Evolutionary conservation across 2,797 vertebrate species (phyloP).

Genomic region (Phaenicophaeus curvirostris): DNA sequence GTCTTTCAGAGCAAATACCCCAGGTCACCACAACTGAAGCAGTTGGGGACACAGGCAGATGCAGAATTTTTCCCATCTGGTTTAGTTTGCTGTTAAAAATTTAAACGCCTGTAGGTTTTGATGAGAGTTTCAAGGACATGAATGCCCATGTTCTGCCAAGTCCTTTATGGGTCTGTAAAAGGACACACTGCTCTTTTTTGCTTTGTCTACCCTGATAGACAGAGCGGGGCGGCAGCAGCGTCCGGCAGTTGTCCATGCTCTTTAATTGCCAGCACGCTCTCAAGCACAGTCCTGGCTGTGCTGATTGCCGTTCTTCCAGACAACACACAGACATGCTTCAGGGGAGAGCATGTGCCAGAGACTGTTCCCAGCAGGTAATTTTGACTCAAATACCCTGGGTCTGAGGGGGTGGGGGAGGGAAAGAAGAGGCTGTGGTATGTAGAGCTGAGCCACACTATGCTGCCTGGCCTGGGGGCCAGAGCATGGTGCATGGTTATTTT

Average conservation of each 20-base stretch:
- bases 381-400: not conserved
- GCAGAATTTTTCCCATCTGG: not conserved
- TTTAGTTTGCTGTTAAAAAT: not conserved
- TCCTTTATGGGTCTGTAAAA: not conserved
- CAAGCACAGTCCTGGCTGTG: not conserved
- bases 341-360: slow-evolving; percentile 13
- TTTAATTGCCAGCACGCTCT: not conserved
- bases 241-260: not conserved
- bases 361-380: slow-evolving; percentile 33
- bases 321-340: not conserved
- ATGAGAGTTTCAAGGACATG: not conserved
- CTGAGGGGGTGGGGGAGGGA: not conserved
- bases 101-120: not conserved
- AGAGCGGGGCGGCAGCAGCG: not conserved
- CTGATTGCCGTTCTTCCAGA: slow-evolving; percentile 25
- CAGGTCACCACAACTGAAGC: not conserved
- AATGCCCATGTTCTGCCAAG: not conserved
- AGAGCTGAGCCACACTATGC: not conserved
- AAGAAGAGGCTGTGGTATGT: slow-evolving; percentile 12
- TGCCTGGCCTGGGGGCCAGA: slow-evolving; percentile 1
- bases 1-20: not conserved
- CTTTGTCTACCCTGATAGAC: not conserved
- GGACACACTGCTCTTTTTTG: not conserved
- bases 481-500: slow-evolving; percentile 33
- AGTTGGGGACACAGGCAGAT: not conserved